Evolutionary conservation across 2,888 invertebrate genomes (phyloP), one percentile per base, ranked within the genome.

Genomic region (Sinopyrophorus schimmeli): DNA sequence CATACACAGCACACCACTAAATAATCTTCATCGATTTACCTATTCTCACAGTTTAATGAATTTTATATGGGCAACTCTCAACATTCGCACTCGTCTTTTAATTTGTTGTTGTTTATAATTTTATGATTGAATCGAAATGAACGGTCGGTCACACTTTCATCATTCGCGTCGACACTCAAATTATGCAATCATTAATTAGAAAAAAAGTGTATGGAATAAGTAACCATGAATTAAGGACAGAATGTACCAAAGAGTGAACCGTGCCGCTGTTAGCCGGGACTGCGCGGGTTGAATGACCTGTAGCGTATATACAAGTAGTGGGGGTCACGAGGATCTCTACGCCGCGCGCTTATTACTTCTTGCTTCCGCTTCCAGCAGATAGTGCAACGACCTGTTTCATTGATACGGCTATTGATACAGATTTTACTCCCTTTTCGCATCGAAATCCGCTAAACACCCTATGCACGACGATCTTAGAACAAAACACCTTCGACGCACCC

Each of bases 261-360:
- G 64, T 63, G 66, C 64, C 67, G 68, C 65, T 66, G 67, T 63
- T 66, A 60, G 70, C 70, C 70, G 70, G 71, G 71, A 72, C 71
- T 69, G 67, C 66, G 69, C 69, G 72, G 68, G 73, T 70, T 73
- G 73, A 73, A 73, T 72, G 73, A 73, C 73, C 73, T 71, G 70
- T 66, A 66, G 70, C 38, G 39, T 50, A 53, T 42, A 57, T 49
- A 59, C 57, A 59, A 59, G 54, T 55, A 50, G 56, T 59, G 58
- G 55, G 61, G 57, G 56, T 57, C 60, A 65, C 62, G 68, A 68
- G 69, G 68, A 68, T 65, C 70, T 69, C 67, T 47, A 55, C 58
- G 69, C 68, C 69, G 68, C 69, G 69, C 70, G 68, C 69, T 65
- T 64, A 64, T 64, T 70, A 71, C 71, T 70, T 70, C 70, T 70